Evolutionary conservation across 1,140 invertebrate genomes (phyloP).

Genomic region (Habropoda laboriosa): DNA sequence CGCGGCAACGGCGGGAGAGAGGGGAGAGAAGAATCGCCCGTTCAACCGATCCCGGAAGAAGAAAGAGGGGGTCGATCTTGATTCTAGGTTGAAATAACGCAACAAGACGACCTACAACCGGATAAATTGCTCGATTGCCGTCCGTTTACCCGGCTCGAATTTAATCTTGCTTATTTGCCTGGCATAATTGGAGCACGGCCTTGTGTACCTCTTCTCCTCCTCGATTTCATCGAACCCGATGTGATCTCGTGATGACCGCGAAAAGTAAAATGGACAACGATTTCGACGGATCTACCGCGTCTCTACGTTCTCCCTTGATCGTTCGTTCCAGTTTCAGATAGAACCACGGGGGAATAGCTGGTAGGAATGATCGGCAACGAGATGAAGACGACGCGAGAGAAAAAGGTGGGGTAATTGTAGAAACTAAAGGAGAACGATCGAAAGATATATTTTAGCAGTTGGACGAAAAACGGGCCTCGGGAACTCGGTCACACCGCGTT

Average conservation of each 20-base stretch:
- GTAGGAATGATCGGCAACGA: no score
- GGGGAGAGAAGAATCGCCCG: not conserved
- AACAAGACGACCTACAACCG: conserved; percentile 32
- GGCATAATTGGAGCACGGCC: conserved; percentile 61
- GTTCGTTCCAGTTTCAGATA: conserved; percentile 26
- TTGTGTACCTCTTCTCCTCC: conserved; percentile 4
- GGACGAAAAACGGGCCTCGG: not conserved
- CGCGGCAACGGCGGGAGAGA: not conserved
- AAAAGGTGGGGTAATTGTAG: conserved; percentile 8
- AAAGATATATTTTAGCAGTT: conserved; percentile 23
- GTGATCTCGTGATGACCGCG: no score
- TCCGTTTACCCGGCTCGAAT: conserved; percentile 55
- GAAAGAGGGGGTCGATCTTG: conserved; percentile 55
- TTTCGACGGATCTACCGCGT: no score
- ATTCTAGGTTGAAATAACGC: conserved; percentile 37
- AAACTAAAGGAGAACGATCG: conserved; percentile 46
- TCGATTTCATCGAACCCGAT: conserved; percentile 49
- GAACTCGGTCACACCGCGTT: conserved; percentile 30
- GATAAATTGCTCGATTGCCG: conserved; percentile 59
- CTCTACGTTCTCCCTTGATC: no score
- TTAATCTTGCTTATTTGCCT: conserved; percentile 62
- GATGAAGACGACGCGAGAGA: not conserved
- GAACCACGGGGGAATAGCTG: no score
- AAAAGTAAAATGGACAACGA: no score
- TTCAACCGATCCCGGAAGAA: not conserved